These are phyloP conservation scores for Shargacucullia verbasci DNA, from an alignment of 2,888 invertebrate species.

Conservation along the genomic window DNA sequence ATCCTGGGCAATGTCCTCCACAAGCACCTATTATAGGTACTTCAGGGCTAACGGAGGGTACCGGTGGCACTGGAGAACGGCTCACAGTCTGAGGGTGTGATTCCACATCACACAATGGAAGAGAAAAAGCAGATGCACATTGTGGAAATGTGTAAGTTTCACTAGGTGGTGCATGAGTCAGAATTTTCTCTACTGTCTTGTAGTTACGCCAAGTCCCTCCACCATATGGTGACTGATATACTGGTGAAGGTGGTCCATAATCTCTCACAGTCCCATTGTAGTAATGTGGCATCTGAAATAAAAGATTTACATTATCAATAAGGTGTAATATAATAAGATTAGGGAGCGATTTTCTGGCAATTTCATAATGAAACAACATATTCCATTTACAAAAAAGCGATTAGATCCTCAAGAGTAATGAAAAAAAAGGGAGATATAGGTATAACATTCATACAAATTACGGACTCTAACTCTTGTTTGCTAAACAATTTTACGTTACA, in stretches of 20 bases:
- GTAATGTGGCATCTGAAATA: conserved; percentile 80
- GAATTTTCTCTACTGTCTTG: conserved; percentile 73
- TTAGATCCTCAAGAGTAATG: too few relatives aligned
- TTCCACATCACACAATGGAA: conserved; percentile 80
- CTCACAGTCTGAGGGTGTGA: conserved; percentile 63
- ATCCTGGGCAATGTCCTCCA: conserved; percentile 91
- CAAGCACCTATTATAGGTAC: conserved; percentile 90
- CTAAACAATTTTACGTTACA: not conserved
- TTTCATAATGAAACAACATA: too few relatives aligned
- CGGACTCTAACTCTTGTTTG: too few relatives aligned
- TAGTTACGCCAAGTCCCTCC: conserved; percentile 79
- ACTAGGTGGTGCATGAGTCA: conserved; percentile 61
- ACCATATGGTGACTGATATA: conserved; percentile 85
- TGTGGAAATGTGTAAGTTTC: conserved; percentile 79
- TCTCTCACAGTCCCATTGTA: conserved; percentile 75
- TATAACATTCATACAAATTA: too few relatives aligned
- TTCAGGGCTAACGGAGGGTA: conserved; percentile 82
- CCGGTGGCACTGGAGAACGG: conserved; percentile 75
- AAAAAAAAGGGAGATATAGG: too few relatives aligned
- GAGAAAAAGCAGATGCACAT: conserved; percentile 82
- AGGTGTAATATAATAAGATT: too few relatives aligned
- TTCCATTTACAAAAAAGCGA: too few relatives aligned
- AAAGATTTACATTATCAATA: not conserved
- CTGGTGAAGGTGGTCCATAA: conserved; percentile 82
- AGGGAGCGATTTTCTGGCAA: too few relatives aligned